These are phyloP conservation scores for Cottoperca gobio DNA, from an alignment of 2,797 vertebrate species.

Conservation along the genomic window DNA sequence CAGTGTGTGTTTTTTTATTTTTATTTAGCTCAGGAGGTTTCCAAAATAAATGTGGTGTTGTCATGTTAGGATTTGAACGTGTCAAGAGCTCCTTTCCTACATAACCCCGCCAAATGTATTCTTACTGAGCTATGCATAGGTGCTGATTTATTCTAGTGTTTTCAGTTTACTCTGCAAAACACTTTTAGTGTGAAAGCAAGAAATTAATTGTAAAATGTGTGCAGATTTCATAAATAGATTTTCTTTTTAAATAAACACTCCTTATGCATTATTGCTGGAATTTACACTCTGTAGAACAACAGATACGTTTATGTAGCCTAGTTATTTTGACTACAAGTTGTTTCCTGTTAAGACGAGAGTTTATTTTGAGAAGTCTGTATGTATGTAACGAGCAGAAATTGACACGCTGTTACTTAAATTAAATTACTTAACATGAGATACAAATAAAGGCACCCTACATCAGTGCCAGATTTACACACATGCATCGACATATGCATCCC, in stretches of 20 bases:
- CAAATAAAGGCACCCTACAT: neutral
- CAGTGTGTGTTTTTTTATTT: constrained; percentile 22
- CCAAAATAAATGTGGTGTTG: constrained; percentile 47
- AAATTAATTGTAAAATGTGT: constrained; percentile 27
- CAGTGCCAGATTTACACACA: constrained; percentile 23
- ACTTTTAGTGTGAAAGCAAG: constrained; percentile 6
- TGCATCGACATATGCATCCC: constrained; percentile 36
- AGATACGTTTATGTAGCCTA: constrained; percentile 28
- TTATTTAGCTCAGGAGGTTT: constrained; percentile 43
- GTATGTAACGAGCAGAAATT: too few relatives aligned
- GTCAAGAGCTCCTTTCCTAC: constrained; percentile 21
- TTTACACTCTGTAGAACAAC: constrained; percentile 33
- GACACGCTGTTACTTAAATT: too few relatives aligned
- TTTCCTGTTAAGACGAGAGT: too few relatives aligned
- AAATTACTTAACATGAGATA: too few relatives aligned
- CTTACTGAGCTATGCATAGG: constrained; percentile 18
- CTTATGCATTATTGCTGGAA: constrained; percentile 24
- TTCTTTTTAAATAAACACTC: too few relatives aligned
- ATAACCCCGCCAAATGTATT: constrained; percentile 14
- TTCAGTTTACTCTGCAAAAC: constrained; percentile 30
- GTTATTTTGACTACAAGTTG: too few relatives aligned
- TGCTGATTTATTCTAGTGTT: constrained; percentile 42
- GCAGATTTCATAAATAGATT: constrained; percentile 23
- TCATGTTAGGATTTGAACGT: constrained; percentile 33
- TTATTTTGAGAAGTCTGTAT: too few relatives aligned